phyloP scores from a whole-genome alignment of 2,888 invertebrate species.

The Acronicta aceris region DNA sequence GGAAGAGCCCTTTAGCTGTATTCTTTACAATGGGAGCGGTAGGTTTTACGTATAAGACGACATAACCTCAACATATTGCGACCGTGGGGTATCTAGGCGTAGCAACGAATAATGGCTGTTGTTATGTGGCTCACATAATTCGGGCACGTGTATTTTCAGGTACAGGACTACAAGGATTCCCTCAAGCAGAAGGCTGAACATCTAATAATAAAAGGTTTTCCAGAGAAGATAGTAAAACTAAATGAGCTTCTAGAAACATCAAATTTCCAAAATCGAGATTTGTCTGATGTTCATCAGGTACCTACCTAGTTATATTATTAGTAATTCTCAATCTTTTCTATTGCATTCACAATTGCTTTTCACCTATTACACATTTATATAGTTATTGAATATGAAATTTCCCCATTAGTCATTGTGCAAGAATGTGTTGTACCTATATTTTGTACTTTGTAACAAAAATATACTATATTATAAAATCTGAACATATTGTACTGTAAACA shows the following conservation, averaged over 20 bases:
- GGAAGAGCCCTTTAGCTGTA: slow-evolving; percentile 18
- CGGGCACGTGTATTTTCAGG: slow-evolving; percentile 87
- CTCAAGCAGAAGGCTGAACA: slow-evolving; percentile 96
- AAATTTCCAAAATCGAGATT: slow-evolving; percentile 94
- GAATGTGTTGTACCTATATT: too few species aligned
- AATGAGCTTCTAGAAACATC: slow-evolving; percentile 96
- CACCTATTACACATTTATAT: too few species aligned
- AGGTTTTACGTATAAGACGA: slow-evolving; percentile 59
- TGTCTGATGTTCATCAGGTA: slow-evolving; percentile 93
- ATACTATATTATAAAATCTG: too few species aligned
- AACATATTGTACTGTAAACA: too few species aligned
- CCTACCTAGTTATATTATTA: too few species aligned
- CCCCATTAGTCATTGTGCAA: too few species aligned
- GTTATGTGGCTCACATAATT: slow-evolving; percentile 44
- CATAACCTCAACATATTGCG: slow-evolving; percentile 72
- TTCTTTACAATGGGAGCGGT: slow-evolving; percentile 62
- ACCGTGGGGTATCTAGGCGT: slow-evolving; percentile 59
- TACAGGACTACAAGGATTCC: slow-evolving; percentile 96
- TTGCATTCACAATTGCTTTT: not conserved
- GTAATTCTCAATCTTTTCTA: not conserved
- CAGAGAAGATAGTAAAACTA: slow-evolving; percentile 97
- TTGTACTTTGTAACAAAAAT: too few species aligned
- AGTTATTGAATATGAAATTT: too few species aligned
- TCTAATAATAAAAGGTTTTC: slow-evolving; percentile 96
- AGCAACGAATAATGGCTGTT: slow-evolving; percentile 59